Conservation (phyloP, 1,140 invertebrate genomes). For the Drosophila chauvacae region DNA sequence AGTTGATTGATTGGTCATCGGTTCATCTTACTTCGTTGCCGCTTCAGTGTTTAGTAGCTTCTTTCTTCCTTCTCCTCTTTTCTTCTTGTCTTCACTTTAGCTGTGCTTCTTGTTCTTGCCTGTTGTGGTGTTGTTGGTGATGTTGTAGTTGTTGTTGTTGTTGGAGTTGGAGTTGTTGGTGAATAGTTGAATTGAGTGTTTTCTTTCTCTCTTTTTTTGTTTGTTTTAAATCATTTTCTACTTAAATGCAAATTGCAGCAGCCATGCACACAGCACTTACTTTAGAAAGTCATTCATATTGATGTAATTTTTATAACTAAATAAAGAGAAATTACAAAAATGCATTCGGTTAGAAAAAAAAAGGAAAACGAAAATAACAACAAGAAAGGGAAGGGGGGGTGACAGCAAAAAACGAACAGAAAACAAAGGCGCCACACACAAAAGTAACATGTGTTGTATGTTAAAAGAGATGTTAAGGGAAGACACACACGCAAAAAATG, state of each 20-base stretch:
- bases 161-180: slow-evolving; percentile 20
- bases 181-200: slow-evolving; percentile 47
- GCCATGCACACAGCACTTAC: slow-evolving; percentile 62
- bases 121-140: slow-evolving; percentile 36
- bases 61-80: slow-evolving; percentile 5
- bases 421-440: slow-evolving; percentile 10
- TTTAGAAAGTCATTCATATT: slow-evolving; percentile 84
- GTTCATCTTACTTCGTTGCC: slow-evolving; percentile 36
- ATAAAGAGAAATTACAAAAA: slow-evolving; percentile 67
- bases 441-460: not conserved
- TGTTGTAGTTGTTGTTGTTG: slow-evolving; percentile 20
- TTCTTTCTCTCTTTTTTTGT: not conserved
- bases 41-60: not conserved
- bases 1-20: slow-evolving; percentile 11
- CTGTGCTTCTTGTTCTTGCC: slow-evolving; percentile 34
- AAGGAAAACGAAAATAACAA: slow-evolving; percentile 25
- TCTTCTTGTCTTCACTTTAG: slow-evolving; percentile 9
- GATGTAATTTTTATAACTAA: slow-evolving; percentile 84
- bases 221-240: slow-evolving; percentile 18
- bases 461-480: not conserved
- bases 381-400: slow-evolving; percentile 7
- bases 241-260: slow-evolving; percentile 60
- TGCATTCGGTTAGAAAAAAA: slow-evolving; percentile 48
- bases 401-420: slow-evolving; percentile 10
- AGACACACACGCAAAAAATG: not conserved